Evolutionary conservation across 2,113 vertebrate genomes (phyloP).

Genomic region (Oenanthe melanoleuca): DNA sequence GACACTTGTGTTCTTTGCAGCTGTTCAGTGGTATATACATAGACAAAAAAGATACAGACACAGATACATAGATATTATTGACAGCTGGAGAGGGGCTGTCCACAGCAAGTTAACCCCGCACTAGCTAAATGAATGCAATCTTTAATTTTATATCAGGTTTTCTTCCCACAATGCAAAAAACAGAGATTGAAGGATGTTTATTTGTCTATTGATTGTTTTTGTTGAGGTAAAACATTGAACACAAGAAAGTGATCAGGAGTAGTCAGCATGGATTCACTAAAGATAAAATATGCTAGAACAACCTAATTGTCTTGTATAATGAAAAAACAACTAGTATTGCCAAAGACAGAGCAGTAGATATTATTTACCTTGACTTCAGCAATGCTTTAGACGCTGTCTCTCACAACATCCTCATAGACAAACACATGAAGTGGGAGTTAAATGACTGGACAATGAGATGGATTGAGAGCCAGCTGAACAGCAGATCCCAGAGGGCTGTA

Average conservation of each 20-base stretch:
- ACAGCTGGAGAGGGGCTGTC: neutral
- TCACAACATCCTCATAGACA: neutral
- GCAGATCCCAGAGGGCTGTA: neutral
- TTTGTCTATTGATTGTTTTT: neutral
- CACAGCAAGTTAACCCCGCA: neutral
- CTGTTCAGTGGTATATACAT: neutral
- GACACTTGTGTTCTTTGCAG: neutral
- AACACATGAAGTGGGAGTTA: neutral
- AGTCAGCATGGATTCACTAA: neutral
- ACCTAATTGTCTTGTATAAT: neutral
- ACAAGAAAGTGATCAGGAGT: neutral
- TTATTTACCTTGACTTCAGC: neutral
- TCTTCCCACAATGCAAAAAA: neutral
- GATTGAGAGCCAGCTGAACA: neutral
- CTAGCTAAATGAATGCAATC: neutral
- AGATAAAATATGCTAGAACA: neutral
- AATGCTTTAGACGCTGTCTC: neutral
- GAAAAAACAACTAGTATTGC: neutral
- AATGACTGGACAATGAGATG: neutral
- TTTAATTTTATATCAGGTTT: neutral
- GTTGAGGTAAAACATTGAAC: neutral
- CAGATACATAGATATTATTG: neutral
- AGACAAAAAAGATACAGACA: neutral
- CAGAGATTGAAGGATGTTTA: neutral
- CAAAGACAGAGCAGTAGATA: neutral